Conservation (phyloP, 2,888 invertebrate species). For the Psococerastis gibbosa region DNA sequence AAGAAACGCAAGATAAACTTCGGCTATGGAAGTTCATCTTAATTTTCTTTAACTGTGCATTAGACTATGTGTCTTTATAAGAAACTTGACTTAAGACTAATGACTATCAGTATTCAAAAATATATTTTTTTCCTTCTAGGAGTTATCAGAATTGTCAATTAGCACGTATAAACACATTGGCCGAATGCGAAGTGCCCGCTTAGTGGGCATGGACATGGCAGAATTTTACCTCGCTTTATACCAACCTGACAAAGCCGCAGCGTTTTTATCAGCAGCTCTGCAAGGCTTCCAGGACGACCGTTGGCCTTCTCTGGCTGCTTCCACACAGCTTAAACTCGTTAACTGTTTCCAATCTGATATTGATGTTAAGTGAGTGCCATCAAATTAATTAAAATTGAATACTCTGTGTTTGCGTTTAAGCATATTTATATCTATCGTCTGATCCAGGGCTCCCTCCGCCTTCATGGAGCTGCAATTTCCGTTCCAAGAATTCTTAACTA, state of each 20-base stretch:
- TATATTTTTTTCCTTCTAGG: slow-evolving; percentile 29
- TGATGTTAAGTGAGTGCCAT: slow-evolving; percentile 42
- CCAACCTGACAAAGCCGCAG: slow-evolving; percentile 74
- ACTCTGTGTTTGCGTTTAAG: too few species aligned
- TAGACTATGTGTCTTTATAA: too few species aligned
- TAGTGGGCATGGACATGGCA: slow-evolving; percentile 77
- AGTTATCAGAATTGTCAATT: slow-evolving; percentile 85
- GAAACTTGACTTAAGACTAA: too few species aligned
- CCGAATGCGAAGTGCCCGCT: slow-evolving; percentile 56
- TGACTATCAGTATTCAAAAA: too few species aligned
- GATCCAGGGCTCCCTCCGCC: too few species aligned
- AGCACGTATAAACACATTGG: slow-evolving; percentile 92
- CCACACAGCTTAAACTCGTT: slow-evolving; percentile 65
- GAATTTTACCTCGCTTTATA: slow-evolving; percentile 74
- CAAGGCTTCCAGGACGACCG: slow-evolving; percentile 74
- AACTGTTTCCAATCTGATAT: slow-evolving; percentile 65
- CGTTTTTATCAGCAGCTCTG: slow-evolving; percentile 70
- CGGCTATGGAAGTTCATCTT: background rate
- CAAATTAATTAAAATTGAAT: too few species aligned
- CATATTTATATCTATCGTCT: too few species aligned
- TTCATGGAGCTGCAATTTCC: too few species aligned
- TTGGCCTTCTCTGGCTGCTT: slow-evolving; percentile 66
- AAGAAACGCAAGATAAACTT: background rate
- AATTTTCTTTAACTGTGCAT: too few species aligned
- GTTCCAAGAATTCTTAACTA: too few species aligned